Evolutionary conservation across 2,888 invertebrate species (phyloP).

Genomic region (Temnothorax unifasciatus): DNA sequence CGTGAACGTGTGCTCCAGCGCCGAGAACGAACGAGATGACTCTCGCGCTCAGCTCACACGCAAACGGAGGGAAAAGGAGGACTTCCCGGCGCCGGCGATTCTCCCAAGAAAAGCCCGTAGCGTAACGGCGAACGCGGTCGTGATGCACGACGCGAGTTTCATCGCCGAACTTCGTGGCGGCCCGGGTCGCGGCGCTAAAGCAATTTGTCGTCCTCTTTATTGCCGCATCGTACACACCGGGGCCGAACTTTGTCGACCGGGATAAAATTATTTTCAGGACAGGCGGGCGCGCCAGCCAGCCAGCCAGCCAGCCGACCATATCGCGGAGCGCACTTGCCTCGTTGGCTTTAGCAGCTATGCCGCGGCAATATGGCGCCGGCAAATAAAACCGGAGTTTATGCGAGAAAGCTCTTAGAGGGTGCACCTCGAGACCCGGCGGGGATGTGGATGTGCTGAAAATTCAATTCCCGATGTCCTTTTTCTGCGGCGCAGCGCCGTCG

Average conservation of each 20-base stretch:
- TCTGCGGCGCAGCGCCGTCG: background rate
- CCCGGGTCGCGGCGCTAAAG: slow-evolving; percentile 67
- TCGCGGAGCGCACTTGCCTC: slow-evolving; percentile 54
- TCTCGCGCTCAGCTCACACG: background rate
- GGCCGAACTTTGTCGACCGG: slow-evolving; percentile 67
- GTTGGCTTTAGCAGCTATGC: slow-evolving; percentile 57
- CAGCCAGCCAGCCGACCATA: slow-evolving; percentile 59
- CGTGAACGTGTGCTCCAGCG: background rate
- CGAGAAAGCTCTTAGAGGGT: slow-evolving; percentile 73
- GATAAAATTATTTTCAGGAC: slow-evolving; percentile 77
- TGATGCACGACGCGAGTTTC: slow-evolving; percentile 71
- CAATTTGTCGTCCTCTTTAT: slow-evolving; percentile 79
- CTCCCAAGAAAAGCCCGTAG: slow-evolving; percentile 19
- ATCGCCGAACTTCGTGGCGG: slow-evolving; percentile 65
- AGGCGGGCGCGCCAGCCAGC: slow-evolving; percentile 60
- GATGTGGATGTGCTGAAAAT: slow-evolving; percentile 65
- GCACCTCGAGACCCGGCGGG: slow-evolving; percentile 29
- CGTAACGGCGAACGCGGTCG: background rate
- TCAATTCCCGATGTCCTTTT: slow-evolving; percentile 67
- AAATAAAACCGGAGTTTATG: slow-evolving; percentile 76
- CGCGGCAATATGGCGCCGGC: slow-evolving; percentile 66
- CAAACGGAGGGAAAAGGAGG: background rate
- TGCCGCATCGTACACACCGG: slow-evolving; percentile 71
- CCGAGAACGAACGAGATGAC: slow-evolving; percentile 10
- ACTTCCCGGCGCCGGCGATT: background rate